Evolutionary conservation across 2,888 invertebrate species (phyloP).

Genomic region (Trachelus troglodyta): DNA sequence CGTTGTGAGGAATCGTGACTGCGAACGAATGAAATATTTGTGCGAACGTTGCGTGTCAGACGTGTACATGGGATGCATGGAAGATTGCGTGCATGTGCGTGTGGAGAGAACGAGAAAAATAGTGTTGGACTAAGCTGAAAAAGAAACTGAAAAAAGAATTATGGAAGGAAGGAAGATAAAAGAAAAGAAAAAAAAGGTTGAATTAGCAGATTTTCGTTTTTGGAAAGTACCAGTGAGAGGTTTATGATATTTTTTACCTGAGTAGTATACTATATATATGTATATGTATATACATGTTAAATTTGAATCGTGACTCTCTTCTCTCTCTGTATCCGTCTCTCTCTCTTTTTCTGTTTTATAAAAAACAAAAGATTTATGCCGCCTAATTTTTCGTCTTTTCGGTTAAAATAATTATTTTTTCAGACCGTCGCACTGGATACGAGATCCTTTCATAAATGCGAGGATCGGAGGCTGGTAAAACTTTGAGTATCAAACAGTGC

Average conservation of each 20-base stretch:
- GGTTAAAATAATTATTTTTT: neutral
- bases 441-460: neutral
- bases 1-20: constrained; percentile 20
- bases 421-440: neutral
- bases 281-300: too few relatives aligned
- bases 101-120: neutral
- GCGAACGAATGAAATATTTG: constrained; percentile 10
- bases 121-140: constrained; percentile 1
- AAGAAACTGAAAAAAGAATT: constrained; percentile 25
- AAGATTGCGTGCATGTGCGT: constrained; percentile 8
- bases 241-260: constrained; percentile 44
- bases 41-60: constrained; percentile 17
- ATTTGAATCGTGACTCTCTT: neutral
- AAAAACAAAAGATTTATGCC: neutral
- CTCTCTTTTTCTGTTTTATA: neutral
- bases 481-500: neutral
- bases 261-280: constrained; percentile 11
- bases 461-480: neutral
- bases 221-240: constrained; percentile 36
- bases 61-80: constrained; percentile 17
- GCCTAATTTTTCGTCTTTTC: neutral
- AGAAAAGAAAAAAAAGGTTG: constrained; percentile 21
- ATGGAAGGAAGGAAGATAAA: constrained; percentile 19
- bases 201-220: constrained; percentile 29
- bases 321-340: neutral